Conservation (phyloP, 2,797 vertebrate genomes). For the Morelia viridis region DNA sequence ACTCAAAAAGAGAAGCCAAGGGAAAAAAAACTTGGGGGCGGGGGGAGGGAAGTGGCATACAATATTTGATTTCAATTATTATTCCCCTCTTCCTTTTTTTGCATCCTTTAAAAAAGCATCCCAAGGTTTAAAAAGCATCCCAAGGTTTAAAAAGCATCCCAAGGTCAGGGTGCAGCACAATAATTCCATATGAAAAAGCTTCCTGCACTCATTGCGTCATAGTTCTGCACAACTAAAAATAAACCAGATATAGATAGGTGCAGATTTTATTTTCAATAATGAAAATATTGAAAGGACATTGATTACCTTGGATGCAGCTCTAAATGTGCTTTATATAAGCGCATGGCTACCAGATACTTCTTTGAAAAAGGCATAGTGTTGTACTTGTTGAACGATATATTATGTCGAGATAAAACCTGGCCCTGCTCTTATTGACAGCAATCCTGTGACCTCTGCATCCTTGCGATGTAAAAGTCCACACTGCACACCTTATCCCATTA, state of each 20-base stretch:
- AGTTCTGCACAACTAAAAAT: not conserved
- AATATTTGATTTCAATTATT: not conserved
- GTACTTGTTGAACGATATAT: not conserved
- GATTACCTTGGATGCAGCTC: not conserved
- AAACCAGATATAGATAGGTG: not conserved
- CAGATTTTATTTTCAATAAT: not conserved
- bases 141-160: not conserved
- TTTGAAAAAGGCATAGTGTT: no score
- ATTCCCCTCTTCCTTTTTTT: not conserved
- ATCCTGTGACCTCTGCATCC: not conserved
- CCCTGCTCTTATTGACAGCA: not conserved
- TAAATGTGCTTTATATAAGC: not conserved
- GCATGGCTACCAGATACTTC: not conserved
- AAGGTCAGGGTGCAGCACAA: not conserved
- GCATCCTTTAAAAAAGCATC: not conserved
- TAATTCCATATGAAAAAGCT: not conserved
- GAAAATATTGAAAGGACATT: not conserved
- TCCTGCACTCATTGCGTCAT: not conserved
- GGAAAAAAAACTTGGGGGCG: no score
- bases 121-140: not conserved
- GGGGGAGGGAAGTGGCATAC: not conserved
- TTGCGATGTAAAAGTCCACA: not conserved
- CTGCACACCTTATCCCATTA: not conserved
- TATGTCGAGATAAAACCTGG: not conserved
- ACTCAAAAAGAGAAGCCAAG: rapidly evolving